Evolutionary conservation across 2,888 invertebrate genomes (phyloP).

Genomic region (Callyntrura guangdongensis): DNA sequence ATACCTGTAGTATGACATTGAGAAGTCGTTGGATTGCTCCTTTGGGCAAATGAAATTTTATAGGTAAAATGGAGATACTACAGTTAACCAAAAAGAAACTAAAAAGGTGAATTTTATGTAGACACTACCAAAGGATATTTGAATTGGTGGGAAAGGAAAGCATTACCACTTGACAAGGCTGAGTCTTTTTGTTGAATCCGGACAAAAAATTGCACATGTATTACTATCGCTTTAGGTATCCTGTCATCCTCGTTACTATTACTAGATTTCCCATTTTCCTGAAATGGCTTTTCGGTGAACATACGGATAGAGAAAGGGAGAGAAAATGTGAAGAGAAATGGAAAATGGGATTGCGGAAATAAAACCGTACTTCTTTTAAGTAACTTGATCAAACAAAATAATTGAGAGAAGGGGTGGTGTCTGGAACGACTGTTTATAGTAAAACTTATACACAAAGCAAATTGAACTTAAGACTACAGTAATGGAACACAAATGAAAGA

Average conservation of each 20-base stretch:
- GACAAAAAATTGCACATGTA: constrained; percentile 34
- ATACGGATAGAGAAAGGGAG: neutral
- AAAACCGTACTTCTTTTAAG: constrained; percentile 13
- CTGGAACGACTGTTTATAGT: neutral
- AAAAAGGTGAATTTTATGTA: neutral
- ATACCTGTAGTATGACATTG: constrained; percentile 13
- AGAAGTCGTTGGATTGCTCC: constrained; percentile 35
- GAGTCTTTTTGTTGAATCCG: neutral
- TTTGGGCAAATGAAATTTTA: constrained; percentile 33
- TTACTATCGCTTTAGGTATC: constrained; percentile 13
- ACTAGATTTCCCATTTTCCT: constrained; percentile 28
- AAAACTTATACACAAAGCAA: constrained; percentile 1
- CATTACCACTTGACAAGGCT: constrained; percentile 12
- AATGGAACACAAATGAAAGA: neutral
- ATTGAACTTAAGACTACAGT: constrained; percentile 19
- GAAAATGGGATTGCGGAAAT: neutral
- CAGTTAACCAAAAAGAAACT: neutral
- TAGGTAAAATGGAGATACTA: constrained; percentile 7
- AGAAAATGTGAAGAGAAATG: neutral
- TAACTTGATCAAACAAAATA: constrained; percentile 32
- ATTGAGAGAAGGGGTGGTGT: neutral
- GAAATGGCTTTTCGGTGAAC: neutral
- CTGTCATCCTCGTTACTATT: constrained; percentile 21
- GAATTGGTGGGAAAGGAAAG: neutral
- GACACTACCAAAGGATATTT: neutral